These are phyloP conservation scores for Phymanthus crucifer DNA, from an alignment of 92 coral and sea anemone species.

Conservation along the genomic window DNA sequence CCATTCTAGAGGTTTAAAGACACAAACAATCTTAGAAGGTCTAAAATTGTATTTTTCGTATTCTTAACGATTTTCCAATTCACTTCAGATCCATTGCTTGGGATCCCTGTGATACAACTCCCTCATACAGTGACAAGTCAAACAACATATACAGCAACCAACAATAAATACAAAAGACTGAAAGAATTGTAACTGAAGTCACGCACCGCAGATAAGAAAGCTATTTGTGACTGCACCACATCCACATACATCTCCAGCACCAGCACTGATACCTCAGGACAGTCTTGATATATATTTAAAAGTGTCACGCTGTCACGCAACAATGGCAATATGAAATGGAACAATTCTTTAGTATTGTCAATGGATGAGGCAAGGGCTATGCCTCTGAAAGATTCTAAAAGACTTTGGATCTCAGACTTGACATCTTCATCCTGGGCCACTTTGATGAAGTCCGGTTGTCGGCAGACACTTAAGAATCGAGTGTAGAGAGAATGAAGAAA, in stretches of 20 bases:
- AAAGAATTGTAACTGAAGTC: background rate
- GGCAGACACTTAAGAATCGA: slow-evolving; percentile 68
- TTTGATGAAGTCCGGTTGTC: slow-evolving; percentile 85
- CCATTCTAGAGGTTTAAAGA: too few species aligned
- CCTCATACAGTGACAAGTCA: background rate
- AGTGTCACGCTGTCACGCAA: slow-evolving; percentile 73
- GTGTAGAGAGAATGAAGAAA: slow-evolving; percentile 78
- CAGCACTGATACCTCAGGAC: slow-evolving; percentile 81
- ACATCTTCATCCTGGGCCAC: slow-evolving; percentile 72
- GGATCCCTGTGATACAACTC: too few species aligned
- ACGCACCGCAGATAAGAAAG: slow-evolving; percentile 60
- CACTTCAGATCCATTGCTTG: too few species aligned
- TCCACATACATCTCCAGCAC: slow-evolving; percentile 88
- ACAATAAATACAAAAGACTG: background rate
- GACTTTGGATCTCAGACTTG: slow-evolving; percentile 67
- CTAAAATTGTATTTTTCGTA: too few species aligned
- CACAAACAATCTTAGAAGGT: too few species aligned
- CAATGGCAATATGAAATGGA: slow-evolving; percentile 69
- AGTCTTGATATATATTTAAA: slow-evolving; percentile 77
- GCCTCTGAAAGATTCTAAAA: slow-evolving; percentile 91
- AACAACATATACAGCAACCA: background rate
- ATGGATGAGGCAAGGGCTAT: slow-evolving; percentile 74
- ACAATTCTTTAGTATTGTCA: slow-evolving; percentile 60
- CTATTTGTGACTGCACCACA: slow-evolving; percentile 71
- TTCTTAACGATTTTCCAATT: too few species aligned